Evolutionary conservation across 2,113 vertebrate genomes (phyloP).

Genomic region (Macrotus californicus): DNA sequence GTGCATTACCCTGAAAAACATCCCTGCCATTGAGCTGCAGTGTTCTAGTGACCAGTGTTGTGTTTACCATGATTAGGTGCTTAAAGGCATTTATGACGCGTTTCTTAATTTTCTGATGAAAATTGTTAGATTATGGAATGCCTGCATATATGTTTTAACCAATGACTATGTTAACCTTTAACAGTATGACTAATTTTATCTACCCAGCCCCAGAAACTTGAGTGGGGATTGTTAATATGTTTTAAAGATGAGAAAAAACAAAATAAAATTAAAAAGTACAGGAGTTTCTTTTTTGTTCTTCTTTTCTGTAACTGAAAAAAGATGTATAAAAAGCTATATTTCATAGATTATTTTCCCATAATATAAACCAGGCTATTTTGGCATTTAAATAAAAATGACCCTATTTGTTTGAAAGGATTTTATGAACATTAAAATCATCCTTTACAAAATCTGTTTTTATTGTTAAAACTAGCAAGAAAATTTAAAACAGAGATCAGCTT

Average conservation of each 20-base stretch:
- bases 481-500: neutral
- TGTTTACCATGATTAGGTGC: neutral
- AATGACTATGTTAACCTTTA: neutral
- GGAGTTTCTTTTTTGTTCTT: neutral
- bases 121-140: neutral
- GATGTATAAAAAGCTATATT: slow-evolving; percentile 5
- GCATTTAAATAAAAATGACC: slow-evolving; percentile 29
- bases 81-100: neutral
- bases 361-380: slow-evolving; percentile 19
- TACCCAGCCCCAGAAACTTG: neutral
- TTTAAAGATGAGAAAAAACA: slow-evolving; percentile 5
- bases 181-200: neutral
- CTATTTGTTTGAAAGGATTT: slow-evolving; percentile 26
- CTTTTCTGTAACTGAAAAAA: slow-evolving; percentile 39
- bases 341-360: slow-evolving; percentile 13
- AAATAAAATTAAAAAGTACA: neutral
- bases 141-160: neutral
- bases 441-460: slow-evolving; percentile 26
- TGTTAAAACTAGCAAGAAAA: slow-evolving; percentile 11
- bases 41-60: neutral
- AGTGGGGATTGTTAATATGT: neutral
- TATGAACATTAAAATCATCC: slow-evolving; percentile 37
- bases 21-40: neutral
- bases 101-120: neutral
- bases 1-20: neutral